Evolutionary conservation across 2,888 invertebrate species (phyloP).

Genomic region (Ceramica pisi): DNA sequence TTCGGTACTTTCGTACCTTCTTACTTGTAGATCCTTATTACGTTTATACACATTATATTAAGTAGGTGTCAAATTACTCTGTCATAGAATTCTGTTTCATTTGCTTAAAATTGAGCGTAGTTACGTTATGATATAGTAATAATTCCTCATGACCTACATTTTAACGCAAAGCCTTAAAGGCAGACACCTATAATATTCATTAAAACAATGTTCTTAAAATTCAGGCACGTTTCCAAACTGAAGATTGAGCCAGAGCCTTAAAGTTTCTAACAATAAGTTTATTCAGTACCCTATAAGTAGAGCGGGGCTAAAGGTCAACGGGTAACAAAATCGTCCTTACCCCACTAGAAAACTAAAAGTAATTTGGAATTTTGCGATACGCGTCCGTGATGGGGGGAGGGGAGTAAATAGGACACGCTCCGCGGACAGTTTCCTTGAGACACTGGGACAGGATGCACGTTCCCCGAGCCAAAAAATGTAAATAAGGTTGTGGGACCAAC

Average conservation of each 20-base stretch:
- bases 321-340: conserved; percentile 54
- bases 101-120: not conserved
- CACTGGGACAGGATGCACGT: conserved; percentile 41
- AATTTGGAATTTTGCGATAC: conserved; percentile 66
- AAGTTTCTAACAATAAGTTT: conserved; percentile 63
- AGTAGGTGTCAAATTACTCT: not conserved
- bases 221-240: conserved; percentile 51
- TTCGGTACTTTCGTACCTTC: not conserved
- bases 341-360: conserved; percentile 66
- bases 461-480: conserved; percentile 52
- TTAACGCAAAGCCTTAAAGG: not conserved
- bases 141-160: not conserved
- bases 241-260: conserved; percentile 50
- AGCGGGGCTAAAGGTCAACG: conserved; percentile 59
- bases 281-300: conserved; percentile 55
- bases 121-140: not conserved
- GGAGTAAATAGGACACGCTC: conserved; percentile 55
- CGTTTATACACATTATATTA: not conserved
- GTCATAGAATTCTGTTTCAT: not conserved
- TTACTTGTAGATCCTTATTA: not conserved
- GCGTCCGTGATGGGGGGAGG: conserved; percentile 48
- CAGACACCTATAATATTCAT: conserved; percentile 20
- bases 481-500: conserved; percentile 33
- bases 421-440: conserved; percentile 46
- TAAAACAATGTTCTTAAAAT: conserved; percentile 42